A percentile compares a stretch with the other conserved stretches of the same genome.
Conservation (phyloP, 2,113 vertebrate species). For the Odocoileus virginianus region DNA sequence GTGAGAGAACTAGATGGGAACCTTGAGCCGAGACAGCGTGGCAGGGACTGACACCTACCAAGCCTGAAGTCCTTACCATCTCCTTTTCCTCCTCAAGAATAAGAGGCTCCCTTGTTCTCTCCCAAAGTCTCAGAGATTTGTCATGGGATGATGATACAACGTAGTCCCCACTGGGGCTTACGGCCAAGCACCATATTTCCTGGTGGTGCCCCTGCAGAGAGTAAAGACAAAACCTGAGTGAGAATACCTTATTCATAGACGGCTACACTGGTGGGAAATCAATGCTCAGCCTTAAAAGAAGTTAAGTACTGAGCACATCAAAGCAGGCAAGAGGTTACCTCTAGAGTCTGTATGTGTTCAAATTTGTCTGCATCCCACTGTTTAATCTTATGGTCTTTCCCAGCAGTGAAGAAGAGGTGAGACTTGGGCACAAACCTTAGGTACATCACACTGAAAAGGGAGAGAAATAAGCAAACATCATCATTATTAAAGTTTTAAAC, state of each 20-base stretch:
- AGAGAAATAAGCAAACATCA: not conserved
- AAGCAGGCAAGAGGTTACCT: slow-evolving; percentile 82
- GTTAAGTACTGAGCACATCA: not conserved
- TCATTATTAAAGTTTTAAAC: not conserved
- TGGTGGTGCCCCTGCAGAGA: slow-evolving; percentile 90
- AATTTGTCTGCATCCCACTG: slow-evolving; percentile 99
- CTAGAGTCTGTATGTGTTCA: slow-evolving; percentile 93
- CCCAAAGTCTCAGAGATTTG: slow-evolving; percentile 97
- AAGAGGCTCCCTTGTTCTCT: slow-evolving; percentile 93
- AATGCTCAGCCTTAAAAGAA: not conserved
- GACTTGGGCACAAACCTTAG: slow-evolving; percentile 96
- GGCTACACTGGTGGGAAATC: not conserved
- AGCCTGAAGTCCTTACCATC: slow-evolving; percentile 84
- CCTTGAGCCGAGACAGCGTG: not conserved
- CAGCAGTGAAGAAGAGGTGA: slow-evolving; percentile 97
- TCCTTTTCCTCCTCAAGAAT: slow-evolving; percentile 95
- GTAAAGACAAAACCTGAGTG: not conserved
- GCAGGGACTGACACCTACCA: not conserved
- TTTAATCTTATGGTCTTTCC: slow-evolving; percentile 95
- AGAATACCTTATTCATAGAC: not conserved
- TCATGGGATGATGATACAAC: slow-evolving; percentile 94
- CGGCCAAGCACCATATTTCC: slow-evolving; percentile 93
- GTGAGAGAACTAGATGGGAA: not conserved
- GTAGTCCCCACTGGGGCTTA: slow-evolving; percentile 95
- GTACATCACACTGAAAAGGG: slow-evolving; percentile 90